A percentile compares a stretch with the other conserved stretches of the same genome.
Evolutionary conservation across 2,888 invertebrate species (phyloP).

Genomic region (Eilema sororculum): DNA sequence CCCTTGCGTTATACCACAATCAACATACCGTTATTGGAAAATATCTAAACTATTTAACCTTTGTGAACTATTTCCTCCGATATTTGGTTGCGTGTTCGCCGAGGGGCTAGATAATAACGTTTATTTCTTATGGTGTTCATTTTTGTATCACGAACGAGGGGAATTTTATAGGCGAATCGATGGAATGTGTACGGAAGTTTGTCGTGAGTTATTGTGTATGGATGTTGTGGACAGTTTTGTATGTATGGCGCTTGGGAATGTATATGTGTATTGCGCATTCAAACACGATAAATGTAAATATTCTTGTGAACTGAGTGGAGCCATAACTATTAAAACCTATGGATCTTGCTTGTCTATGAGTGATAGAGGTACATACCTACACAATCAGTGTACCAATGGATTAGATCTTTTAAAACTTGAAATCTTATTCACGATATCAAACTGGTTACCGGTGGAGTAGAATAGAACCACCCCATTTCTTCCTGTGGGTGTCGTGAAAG

Average conservation of each 20-base stretch:
- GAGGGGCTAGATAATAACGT: constrained; percentile 41
- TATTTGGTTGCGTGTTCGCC: constrained; percentile 43
- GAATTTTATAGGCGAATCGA: constrained; percentile 42
- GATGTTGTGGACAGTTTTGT: constrained; percentile 10
- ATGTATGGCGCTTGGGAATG: neutral
- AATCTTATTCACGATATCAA: too few relatives aligned
- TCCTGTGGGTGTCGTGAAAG: too few relatives aligned
- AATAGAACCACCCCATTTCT: too few relatives aligned
- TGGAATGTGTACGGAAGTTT: constrained; percentile 16
- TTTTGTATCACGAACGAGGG: constrained; percentile 46
- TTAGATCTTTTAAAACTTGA: too few relatives aligned
- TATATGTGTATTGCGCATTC: neutral
- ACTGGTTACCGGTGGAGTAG: too few relatives aligned
- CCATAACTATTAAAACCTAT: neutral
- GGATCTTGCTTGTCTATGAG: too few relatives aligned
- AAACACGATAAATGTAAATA: neutral
- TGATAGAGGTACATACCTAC: too few relatives aligned
- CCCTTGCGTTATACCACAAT: neutral
- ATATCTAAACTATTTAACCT: constrained; percentile 22
- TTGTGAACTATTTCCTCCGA: constrained; percentile 19
- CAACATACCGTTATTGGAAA: constrained; percentile 19
- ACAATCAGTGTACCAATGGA: too few relatives aligned
- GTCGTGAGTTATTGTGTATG: constrained; percentile 10
- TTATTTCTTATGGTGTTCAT: constrained; percentile 48
- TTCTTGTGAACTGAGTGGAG: neutral